Evolutionary conservation across 2,797 vertebrate genomes (phyloP).

Genomic region (Helostoma temminkii): DNA sequence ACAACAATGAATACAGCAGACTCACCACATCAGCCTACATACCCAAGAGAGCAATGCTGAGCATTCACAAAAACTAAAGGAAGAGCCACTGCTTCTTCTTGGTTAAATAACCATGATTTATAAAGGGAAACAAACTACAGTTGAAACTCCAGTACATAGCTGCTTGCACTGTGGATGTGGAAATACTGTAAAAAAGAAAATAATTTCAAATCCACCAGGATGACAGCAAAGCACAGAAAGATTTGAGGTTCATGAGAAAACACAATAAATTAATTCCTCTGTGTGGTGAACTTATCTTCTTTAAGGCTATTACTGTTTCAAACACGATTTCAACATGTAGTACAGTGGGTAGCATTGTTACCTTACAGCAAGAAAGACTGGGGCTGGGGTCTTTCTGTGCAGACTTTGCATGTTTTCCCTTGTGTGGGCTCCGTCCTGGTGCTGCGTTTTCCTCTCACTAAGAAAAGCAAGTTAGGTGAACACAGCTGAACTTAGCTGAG

Average conservation of each 20-base stretch:
- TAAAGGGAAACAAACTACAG: constrained; percentile 7
- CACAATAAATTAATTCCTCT: constrained; percentile 13
- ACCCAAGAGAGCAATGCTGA: constrained; percentile 9
- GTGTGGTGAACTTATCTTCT: constrained; percentile 7
- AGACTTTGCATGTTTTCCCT: too few relatives aligned
- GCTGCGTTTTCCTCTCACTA: too few relatives aligned
- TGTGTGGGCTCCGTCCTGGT: too few relatives aligned
- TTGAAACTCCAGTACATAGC: constrained; percentile 13
- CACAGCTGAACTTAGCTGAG: too few relatives aligned
- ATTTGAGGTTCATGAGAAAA: constrained; percentile 12
- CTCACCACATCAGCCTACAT: constrained; percentile 17
- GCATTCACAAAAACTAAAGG: constrained; percentile 1
- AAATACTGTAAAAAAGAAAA: constrained; percentile 36
- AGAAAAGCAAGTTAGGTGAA: too few relatives aligned
- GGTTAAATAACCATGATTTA: constrained; percentile 56
- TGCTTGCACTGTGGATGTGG: not conserved
- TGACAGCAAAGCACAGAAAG: too few relatives aligned
- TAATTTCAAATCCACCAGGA: constrained; percentile 10
- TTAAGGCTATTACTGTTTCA: constrained; percentile 4
- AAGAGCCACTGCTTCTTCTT: constrained; percentile 18
- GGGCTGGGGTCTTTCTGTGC: too few relatives aligned
- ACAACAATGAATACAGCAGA: constrained; percentile 40
- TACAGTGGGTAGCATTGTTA: too few relatives aligned
- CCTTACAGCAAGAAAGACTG: too few relatives aligned
- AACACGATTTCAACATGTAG: constrained; percentile 10